Base-by-base conservation (phyloP, 1,140 invertebrate species). In the Caenorhabditis inopinata region DNA sequence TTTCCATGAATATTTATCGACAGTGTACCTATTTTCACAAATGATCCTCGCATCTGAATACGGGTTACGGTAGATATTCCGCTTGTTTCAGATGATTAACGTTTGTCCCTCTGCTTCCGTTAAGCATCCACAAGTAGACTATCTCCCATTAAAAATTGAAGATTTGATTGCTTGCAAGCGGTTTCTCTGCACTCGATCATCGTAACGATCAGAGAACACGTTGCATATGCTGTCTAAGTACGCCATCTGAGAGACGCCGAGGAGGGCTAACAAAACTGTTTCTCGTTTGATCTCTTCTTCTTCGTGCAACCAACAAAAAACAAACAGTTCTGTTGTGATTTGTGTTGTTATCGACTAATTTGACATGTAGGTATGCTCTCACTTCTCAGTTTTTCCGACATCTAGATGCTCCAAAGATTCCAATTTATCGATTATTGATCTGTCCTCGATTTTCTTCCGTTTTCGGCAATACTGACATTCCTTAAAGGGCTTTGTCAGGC, bases 181-280 rank as follows among this genome's bases (percentile, higher is more conserved):
- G 9, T 38, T 68, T 21, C 6, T 68, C 21, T 21, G 27, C 12
- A 29, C 38, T 38, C 58, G 58, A 68, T 12, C 58, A 68, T 29
- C 58, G 58, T 68, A 68, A 68, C 58, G 58, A 68, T 68, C 32
- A 68, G 58, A 68, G 58, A 68, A 68, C 58, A 68, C 18, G 58
- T 38, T 32, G 58, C 51, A 23, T 21, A 12, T 38, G 2, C 23
- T 32, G 58, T 68, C 58, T 68, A 32, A 29, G 51, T 25, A 35
- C 58, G 32, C 27, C 58, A 68, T 35, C 58, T 38, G 32, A 58
- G 51, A 58, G 51, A 32, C 29, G 49, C 25, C 21, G 7, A 9
- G 12, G 16, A 21, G 18, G 14, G 12, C 29, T 58, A 58, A 32
- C 27, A 29, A 68, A 68, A 68, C n/a, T 68, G 58, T 68, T 38